Evolutionary conservation across 1,140 invertebrate genomes (phyloP).

Genomic region (Penaeus chinensis): DNA sequence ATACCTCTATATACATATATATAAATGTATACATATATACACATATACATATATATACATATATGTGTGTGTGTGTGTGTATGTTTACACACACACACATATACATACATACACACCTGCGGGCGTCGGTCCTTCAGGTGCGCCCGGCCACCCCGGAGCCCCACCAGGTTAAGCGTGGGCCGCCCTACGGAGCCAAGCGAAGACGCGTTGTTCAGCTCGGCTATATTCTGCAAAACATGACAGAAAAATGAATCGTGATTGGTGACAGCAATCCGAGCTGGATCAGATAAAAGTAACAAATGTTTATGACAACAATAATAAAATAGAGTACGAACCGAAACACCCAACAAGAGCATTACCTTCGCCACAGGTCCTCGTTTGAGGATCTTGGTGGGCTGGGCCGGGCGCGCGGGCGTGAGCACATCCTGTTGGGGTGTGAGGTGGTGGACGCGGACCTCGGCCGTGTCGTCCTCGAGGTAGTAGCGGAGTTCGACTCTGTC

Average conservation of each 20-base stretch:
- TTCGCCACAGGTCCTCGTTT: conserved; percentile 44
- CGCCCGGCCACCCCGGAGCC: conserved; percentile 22
- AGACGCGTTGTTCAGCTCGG: conserved; percentile 5
- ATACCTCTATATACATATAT: background rate
- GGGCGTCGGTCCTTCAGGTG: conserved; percentile 44
- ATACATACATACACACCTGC: conserved; percentile 9
- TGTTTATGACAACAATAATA: too few species aligned
- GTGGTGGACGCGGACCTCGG: conserved; percentile 43
- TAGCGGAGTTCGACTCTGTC: conserved; percentile 47
- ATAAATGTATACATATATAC: background rate
- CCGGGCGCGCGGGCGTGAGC: conserved; percentile 38
- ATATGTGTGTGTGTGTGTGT: background rate
- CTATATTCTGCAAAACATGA: conserved; percentile 4
- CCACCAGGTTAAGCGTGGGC: conserved; percentile 48
- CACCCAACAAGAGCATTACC: background rate
- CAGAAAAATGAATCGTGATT: too few species aligned
- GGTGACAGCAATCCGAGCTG: too few species aligned
- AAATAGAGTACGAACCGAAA: too few species aligned
- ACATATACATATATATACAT: background rate
- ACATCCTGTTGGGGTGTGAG: conserved; percentile 52
- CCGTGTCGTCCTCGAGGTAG: conserved; percentile 51
- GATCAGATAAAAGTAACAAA: too few species aligned
- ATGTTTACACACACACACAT: too few species aligned
- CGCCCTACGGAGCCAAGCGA: conserved; percentile 33
- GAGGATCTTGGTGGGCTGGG: conserved; percentile 38